phyloP scores from a whole-genome alignment of 2,113 vertebrate species.

The Oryzias celebensis region DNA sequence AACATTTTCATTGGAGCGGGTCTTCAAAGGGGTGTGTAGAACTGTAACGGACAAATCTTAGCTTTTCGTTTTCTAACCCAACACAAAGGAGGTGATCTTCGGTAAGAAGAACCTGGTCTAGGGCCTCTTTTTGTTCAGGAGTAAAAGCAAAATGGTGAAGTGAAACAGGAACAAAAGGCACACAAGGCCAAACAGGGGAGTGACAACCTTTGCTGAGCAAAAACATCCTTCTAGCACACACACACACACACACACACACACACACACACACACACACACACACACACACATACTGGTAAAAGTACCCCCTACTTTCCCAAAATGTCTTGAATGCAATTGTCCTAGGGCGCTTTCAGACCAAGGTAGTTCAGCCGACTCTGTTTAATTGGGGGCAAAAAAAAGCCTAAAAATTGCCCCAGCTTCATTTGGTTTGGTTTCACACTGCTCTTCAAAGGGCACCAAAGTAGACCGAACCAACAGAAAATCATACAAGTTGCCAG shows the following conservation, averaged over 20 bases:
- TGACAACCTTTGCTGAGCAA: conserved; percentile 64
- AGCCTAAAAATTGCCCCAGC: no score
- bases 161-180: conserved; percentile 56
- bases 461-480: no score
- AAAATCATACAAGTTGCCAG: no score
- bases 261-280: conserved; percentile 13
- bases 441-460: no score
- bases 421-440: no score
- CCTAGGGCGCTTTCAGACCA: no score
- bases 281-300: conserved; percentile 8
- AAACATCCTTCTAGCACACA: conserved; percentile 55
- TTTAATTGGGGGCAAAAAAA: no score
- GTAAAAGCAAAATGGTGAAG: conserved; percentile 69
- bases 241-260: conserved; percentile 21
- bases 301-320: background rate
- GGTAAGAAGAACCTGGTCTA: conserved; percentile 57
- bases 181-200: conserved; percentile 42
- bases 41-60: no score
- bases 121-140: conserved; percentile 61
- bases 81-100: conserved; percentile 30
- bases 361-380: no score
- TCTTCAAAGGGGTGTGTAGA: no score
- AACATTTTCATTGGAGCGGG: no score
- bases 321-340: background rate
- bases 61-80: conserved; percentile 3